Conservation (phyloP, 2,888 invertebrate genomes). For the Amblyteles armatorius region DNA sequence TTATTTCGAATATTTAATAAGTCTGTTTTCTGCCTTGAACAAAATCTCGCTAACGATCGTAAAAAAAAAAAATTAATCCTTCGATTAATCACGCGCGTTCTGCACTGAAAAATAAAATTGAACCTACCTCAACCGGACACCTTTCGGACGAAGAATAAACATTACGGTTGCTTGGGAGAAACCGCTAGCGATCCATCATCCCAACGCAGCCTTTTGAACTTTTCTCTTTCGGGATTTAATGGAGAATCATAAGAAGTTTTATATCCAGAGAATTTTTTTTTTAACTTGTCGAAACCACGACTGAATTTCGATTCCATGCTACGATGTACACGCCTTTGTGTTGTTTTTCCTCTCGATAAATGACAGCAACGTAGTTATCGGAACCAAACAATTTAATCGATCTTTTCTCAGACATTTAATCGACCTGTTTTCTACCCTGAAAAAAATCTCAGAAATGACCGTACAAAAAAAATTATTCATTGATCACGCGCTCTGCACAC, state of each 20-base stretch:
- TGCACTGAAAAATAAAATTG: neutral
- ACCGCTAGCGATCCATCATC: neutral
- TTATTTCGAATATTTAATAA: constrained; percentile 29
- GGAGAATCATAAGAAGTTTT: neutral
- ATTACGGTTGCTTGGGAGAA: neutral
- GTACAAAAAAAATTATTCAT: neutral
- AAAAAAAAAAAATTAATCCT: neutral
- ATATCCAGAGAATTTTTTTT: constrained; percentile 3
- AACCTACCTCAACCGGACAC: constrained; percentile 12
- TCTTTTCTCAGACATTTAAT: constrained; percentile 25
- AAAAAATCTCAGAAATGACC: neutral
- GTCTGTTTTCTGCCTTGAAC: constrained; percentile 35
- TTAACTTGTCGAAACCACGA: neutral
- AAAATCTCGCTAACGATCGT: neutral
- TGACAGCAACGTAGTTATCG: neutral
- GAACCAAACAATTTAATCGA: neutral
- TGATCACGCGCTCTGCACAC: neutral
- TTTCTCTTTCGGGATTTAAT: neutral
- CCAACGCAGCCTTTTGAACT: neutral
- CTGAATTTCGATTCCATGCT: no score
- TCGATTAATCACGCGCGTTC: neutral
- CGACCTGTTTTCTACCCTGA: constrained; percentile 34
- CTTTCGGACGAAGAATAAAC: no score
- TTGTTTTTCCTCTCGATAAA: constrained; percentile 15
- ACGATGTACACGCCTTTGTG: no score